A percentile compares a stretch with the other conserved stretches of the same genome.
Conservation (phyloP, 2,888 invertebrate species). For the Azorinus chamasolen region DNA sequence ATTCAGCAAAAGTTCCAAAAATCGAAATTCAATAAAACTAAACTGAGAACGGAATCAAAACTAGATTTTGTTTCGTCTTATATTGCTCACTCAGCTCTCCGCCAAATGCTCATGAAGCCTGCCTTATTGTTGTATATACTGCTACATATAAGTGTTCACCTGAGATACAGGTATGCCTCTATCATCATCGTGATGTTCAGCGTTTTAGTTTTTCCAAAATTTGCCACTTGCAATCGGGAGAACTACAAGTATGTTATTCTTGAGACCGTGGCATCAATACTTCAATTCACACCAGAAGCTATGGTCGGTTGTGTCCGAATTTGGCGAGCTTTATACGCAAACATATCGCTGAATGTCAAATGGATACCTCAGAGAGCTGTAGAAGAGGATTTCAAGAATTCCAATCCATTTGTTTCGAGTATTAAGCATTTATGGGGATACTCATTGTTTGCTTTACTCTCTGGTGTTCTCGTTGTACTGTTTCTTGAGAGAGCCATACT, state of each 20-base stretch:
- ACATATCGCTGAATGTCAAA: conserved; percentile 74
- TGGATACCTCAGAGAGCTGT: conserved; percentile 82
- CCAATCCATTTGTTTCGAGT: conserved; percentile 80
- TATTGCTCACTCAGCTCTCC: conserved; percentile 79
- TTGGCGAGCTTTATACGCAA: conserved; percentile 75
- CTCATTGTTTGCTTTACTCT: conserved; percentile 69
- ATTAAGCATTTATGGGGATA: conserved; percentile 81
- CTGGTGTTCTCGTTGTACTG: conserved; percentile 68
- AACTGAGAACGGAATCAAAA: conserved; percentile 76
- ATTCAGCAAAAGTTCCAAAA: conserved; percentile 75
- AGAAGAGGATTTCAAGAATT: conserved; percentile 78
- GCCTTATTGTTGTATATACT: conserved; percentile 75
- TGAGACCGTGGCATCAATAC: conserved; percentile 78
- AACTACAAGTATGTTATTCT: conserved; percentile 78
- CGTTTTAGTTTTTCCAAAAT: conserved; percentile 81
- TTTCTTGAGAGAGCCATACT: conserved; percentile 70
- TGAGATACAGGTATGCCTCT: conserved; percentile 76
- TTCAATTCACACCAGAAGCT: conserved; percentile 82
- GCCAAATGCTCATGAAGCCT: conserved; percentile 83
- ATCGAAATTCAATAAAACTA: conserved; percentile 76
- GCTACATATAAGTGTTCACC: conserved; percentile 74
- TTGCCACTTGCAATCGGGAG: conserved; percentile 75
- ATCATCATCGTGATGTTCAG: conserved; percentile 79
- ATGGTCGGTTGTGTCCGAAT: conserved; percentile 80
- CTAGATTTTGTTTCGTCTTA: conserved; percentile 79